Base-by-base conservation (phyloP, 2,797 vertebrate species). In the Salarias fasciatus region DNA sequence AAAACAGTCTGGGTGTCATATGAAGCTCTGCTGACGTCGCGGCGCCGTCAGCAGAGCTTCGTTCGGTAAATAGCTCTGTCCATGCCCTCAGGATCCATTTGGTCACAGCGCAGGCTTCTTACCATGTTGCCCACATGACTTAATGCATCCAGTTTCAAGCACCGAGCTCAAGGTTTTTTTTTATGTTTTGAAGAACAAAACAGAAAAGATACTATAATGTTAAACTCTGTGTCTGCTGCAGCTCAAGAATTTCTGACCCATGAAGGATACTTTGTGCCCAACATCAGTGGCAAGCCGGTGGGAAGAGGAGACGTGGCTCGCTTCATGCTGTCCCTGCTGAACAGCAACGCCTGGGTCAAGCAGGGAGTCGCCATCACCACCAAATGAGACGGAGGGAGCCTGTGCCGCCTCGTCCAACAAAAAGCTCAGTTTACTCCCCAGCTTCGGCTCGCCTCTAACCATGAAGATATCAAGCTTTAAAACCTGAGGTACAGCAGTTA, bases 281-380 rank as follows among this genome's bases (percentile, higher is more conserved):
- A 89, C 58, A 47, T 52, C 48, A 80, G 31, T 0, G 81, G 81
- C 18, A 38, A 74, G 33, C 87, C 91, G 3, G 24, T 55, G 6
- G 82, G 86, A 30, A 72, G 90, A 85, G 90, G 86, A 46, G 88
- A 94, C 11, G 92, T 93, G 43, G 89, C 89, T 45, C 83, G 88
- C 56, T 94, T 93, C 65, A 92, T 91, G 90, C 80, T 93, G n/a
- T 92, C 91, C 49, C 77, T 89, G 8, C 85, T 94, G 67, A 88
- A 79, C 75, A 89, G 57, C 69, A 89, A 92, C 4, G 66, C 88
- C 62, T 92, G 93, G 92, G 63, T 87, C 50, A 92, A 91, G 80
- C 91, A 86, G 63, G 86, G 85, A 41, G 91, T 86, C 8, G 89
- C 92, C 51, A 83, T 94, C n/a, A 80, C 74, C 11, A 92, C 90